phyloP scores from a whole-genome alignment of 2,797 vertebrate species.

The Chanos chanos region DNA sequence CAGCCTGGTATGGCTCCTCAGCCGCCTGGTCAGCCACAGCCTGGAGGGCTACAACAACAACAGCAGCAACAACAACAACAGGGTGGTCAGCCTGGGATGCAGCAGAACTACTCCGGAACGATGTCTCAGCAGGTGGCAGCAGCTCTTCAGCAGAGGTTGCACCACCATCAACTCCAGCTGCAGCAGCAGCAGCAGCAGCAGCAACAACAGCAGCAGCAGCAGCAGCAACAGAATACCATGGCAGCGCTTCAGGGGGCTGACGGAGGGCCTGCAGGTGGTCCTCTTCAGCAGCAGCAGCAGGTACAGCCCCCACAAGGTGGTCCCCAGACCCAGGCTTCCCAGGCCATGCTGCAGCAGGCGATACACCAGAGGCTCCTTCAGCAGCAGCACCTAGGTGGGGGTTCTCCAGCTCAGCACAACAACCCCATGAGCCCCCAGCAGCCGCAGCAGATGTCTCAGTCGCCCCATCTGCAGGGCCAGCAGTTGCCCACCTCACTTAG shows the following conservation, averaged over 20 bases:
- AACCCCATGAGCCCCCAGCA: slow-evolving; percentile 92
- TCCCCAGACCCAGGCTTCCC: slow-evolving; percentile 62
- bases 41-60: slow-evolving; percentile 52
- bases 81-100: slow-evolving; percentile 60
- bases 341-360: slow-evolving; percentile 83
- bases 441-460: slow-evolving; percentile 76
- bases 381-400: slow-evolving; percentile 84
- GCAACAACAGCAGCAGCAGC: slow-evolving; percentile 55
- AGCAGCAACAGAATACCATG: slow-evolving; percentile 76
- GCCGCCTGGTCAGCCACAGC: slow-evolving; percentile 66
- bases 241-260: slow-evolving; percentile 73
- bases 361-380: slow-evolving; percentile 85
- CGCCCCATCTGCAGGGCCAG: slow-evolving; percentile 90
- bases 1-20: slow-evolving; percentile 62
- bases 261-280: slow-evolving; percentile 55
- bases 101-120: slow-evolving; percentile 69
- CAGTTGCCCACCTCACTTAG: slow-evolving; percentile 82
- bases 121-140: slow-evolving; percentile 66
- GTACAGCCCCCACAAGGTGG: slow-evolving; percentile 61
- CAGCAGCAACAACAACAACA: slow-evolving; percentile 79
- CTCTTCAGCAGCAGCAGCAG: slow-evolving; percentile 71
- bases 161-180: slow-evolving; percentile 77
- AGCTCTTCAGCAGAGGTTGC: slow-evolving; percentile 76
- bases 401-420: slow-evolving; percentile 81
- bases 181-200: slow-evolving; percentile 70